phyloP scores from a whole-genome alignment of 1,140 invertebrate species.

The Rhyzopertha dominica region DNA sequence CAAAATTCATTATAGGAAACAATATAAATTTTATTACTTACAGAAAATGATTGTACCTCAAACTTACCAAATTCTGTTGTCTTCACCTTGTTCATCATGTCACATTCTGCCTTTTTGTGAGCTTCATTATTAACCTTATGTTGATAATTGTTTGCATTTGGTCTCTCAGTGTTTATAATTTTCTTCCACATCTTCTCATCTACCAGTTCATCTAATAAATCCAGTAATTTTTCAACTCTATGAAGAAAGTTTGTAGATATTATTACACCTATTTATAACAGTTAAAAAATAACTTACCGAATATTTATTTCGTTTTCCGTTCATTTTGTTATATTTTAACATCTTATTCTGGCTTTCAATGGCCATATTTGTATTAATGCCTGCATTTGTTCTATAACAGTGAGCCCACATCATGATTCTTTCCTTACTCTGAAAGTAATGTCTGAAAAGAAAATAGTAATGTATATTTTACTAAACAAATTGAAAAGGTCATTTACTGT shows the following conservation, averaged over 20 bases:
- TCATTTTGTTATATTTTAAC: conserved; percentile 16
- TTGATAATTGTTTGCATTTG: conserved; percentile 21
- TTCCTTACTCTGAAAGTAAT: conserved; percentile 23
- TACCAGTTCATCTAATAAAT: conserved; percentile 18
- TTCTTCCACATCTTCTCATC: conserved; percentile 20
- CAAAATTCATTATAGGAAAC: conserved; percentile 14
- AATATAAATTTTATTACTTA: conserved; percentile 9
- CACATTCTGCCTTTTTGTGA: conserved; percentile 18
- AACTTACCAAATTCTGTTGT: conserved; percentile 15
- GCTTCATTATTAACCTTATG: conserved; percentile 14
- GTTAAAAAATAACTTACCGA: too few species aligned
- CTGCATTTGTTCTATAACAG: conserved; percentile 20
- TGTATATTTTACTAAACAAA: neutral
- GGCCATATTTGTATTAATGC: conserved; percentile 23
- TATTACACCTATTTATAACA: too few species aligned
- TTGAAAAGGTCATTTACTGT: conserved; percentile 13
- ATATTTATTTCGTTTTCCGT: conserved; percentile 15
- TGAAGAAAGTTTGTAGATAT: too few species aligned
- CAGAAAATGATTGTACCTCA: conserved; percentile 17
- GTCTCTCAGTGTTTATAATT: conserved; percentile 20
- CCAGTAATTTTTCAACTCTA: conserved; percentile 15
- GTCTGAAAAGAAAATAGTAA: conserved; percentile 15
- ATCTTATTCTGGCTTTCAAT: conserved; percentile 24
- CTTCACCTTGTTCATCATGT: conserved; percentile 9
- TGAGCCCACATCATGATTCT: conserved; percentile 23